phyloP scores from a whole-genome alignment of 2,797 vertebrate genomes.

The Ceryle rudis region DNA sequence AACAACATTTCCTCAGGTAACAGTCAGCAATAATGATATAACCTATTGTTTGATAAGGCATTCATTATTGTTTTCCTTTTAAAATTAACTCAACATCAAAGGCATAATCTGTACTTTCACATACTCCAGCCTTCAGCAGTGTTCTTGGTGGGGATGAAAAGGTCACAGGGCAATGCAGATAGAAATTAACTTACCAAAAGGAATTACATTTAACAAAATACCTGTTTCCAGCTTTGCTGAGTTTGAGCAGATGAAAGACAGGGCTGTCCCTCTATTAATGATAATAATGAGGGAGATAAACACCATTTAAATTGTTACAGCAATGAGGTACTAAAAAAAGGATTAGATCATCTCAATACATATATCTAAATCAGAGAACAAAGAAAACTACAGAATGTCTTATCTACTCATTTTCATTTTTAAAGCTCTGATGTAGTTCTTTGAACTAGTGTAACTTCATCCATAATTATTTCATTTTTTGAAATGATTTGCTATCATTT shows the following conservation, averaged over 20 bases:
- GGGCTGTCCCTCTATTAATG: conserved; percentile 47
- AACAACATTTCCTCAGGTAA: not conserved
- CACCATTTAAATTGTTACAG: conserved; percentile 14
- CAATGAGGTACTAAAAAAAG: not conserved
- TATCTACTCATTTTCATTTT: not conserved
- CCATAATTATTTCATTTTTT: not conserved
- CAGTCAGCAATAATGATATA: not conserved
- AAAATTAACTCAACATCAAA: not conserved
- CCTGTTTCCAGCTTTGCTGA: conserved; percentile 46
- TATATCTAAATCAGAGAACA: not conserved
- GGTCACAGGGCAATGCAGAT: not conserved
- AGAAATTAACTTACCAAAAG: conserved; percentile 47
- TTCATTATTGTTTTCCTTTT: not conserved
- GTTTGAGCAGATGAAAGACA: conserved; percentile 66
- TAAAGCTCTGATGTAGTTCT: conserved; percentile 4
- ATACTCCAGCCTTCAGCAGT: not conserved
- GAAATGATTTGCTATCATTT: not conserved
- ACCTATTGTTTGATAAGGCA: not conserved
- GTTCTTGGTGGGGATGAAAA: not conserved
- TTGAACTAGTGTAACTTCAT: not conserved
- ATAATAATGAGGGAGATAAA: conserved; percentile 44
- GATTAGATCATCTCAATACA: not conserved
- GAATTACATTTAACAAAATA: conserved; percentile 60
- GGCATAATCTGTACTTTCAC: not conserved
- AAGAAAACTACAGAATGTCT: not conserved